Evolutionary conservation across 2,797 vertebrate genomes (phyloP).

Genomic region (Podargus strigoides): DNA sequence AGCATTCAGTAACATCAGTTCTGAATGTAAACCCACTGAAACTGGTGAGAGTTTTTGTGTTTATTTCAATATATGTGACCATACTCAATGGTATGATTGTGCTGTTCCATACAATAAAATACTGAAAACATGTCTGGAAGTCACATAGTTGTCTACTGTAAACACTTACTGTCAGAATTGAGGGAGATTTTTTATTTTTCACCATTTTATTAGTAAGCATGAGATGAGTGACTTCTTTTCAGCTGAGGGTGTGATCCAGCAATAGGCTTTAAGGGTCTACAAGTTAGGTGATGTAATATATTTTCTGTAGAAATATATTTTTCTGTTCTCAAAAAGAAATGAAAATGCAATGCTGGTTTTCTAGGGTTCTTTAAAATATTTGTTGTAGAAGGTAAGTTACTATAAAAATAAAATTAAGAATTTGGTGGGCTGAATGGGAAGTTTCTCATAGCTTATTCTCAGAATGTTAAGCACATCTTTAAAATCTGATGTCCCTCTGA

Average conservation of each 20-base stretch:
- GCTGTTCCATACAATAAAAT: background rate
- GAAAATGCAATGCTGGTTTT: background rate
- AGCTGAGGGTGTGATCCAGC: background rate
- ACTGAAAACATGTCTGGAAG: background rate
- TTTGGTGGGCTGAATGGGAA: background rate
- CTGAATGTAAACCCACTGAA: background rate
- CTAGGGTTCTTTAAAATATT: background rate
- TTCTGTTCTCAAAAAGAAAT: too few relatives aligned
- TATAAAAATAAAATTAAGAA: background rate
- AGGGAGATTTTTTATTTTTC: background rate
- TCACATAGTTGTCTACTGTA: background rate
- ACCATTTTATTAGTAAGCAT: background rate
- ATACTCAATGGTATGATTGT: background rate
- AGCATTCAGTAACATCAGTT: background rate
- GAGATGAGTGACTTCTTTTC: background rate
- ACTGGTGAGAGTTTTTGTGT: background rate
- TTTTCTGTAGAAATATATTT: background rate
- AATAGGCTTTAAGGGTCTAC: background rate
- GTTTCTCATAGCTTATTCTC: background rate
- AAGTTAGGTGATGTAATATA: background rate
- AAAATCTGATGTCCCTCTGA: background rate
- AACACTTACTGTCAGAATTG: background rate
- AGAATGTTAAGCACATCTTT: background rate
- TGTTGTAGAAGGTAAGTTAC: background rate
- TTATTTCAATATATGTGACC: background rate